Base-by-base conservation (phyloP, 2,888 invertebrate genomes). In the Amiota minor region DNA sequence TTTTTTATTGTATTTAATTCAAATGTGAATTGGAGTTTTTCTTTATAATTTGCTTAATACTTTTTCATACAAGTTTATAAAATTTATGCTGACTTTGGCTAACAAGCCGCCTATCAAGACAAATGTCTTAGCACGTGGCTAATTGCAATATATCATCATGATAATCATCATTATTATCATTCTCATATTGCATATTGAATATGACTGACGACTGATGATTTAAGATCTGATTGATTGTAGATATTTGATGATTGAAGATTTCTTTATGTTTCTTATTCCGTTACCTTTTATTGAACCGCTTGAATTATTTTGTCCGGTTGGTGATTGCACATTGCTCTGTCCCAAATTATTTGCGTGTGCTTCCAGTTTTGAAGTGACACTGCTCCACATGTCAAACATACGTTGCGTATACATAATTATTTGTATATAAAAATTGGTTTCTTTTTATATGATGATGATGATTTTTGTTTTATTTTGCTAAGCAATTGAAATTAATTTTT, bases 371-470 rank as follows among this genome's bases (percentile, higher is more conserved):
- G 90, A 89, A 86, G 90, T 90, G 82, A 90, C 90, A 85, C 89
- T 90, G 87, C 89, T 90, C 90, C 90, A 90, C 90, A 90, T 90
- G 86, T 90, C 90, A 89, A 90, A 90, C 90, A 90, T 90, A 85
- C 90, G 89, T 89, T 90, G 89, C 87, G 90, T 90, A 89, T 90
- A 90, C 90, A 90, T 90, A 88, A 88, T 89, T 87, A 81, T 77
- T 49, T 49, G 11, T 45, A n/a, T 64, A 35, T 14, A 14, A 16
- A 53, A 53, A 53, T 53, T 16, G 2, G 10, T n/a, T 53, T 53
- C 14, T 53, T 16, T 16, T 53, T 14, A 35, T 35, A 35, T 35
- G 6, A 35, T 35, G 35, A 10, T 23, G 20, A 46, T 55, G 14
- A 55, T 65, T 53, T 64, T 70, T 69, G 50, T 68, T 67, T 49